Evolutionary conservation across 2,888 invertebrate genomes (phyloP), one percentile per base, ranked within the genome.

Genomic region (Cyrtodaria siliqua): DNA sequence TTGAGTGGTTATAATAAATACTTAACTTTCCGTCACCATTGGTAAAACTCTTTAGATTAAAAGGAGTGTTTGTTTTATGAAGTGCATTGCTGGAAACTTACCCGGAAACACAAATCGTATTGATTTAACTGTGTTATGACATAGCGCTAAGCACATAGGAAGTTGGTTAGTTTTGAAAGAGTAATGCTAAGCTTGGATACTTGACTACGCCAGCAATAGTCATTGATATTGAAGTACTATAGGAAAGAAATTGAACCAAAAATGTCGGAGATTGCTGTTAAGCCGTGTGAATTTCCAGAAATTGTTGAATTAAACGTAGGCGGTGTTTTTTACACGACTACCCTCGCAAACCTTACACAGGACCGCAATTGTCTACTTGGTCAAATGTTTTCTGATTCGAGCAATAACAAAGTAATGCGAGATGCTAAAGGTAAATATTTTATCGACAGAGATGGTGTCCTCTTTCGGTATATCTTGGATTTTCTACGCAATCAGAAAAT

Each of bases 401-500:
- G 72, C 9, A 84, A 78, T 57, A 59, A 63, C 8, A 84, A 83
- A 26, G 57, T 88, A 23, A 42, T 86, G 2, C 87, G 81, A 63
- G 92, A 93, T 81, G 75, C 88, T 8, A 89, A 92, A 82, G 93
- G 93, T n/a, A 90, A 92, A 60, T 92, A 93, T 90, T 99, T 99
- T 94, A 95, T 99, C 91, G 99, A 99, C 94, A 96, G 99, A 67
- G 99, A 99, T 94, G 99, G 99, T 26, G 97, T 98, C 2, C 95
- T 99, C 72, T 99, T 99, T 94, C 96, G 98, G 86, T 99, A 99
- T 94, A 96, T 99, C 82, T 95, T 99, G 90, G 99, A 99, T 94
- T 99, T 96, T 94, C 95, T 99, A 88, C 95, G 99, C 70, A 98
- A 98, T 94, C 89, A 88, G 89, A 96, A 96, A 83, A 95, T 99